Percentiles rank a stretch among this genome's conserved stretches.
These are phyloP conservation scores for Drosophila rubida DNA, from an alignment of 2,888 invertebrate species.

Conservation along the genomic window DNA sequence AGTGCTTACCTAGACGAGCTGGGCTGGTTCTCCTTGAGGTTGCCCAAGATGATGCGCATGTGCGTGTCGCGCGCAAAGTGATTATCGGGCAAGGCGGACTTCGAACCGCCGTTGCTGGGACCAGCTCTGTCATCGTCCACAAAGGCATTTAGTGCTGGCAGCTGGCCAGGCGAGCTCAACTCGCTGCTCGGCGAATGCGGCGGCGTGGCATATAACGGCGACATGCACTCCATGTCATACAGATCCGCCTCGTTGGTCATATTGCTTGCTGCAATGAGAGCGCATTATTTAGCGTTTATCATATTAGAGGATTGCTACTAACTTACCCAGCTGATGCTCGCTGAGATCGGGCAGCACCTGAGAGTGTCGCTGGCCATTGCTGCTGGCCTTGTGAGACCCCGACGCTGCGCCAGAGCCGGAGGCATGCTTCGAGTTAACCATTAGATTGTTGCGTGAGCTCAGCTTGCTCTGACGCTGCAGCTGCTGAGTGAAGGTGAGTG, in stretches of 20 bases:
- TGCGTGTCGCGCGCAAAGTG: conserved; percentile 96
- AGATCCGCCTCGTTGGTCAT: conserved; percentile 85
- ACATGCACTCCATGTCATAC: conserved; percentile 85
- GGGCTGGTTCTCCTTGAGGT: conserved; percentile 85
- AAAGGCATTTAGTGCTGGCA: conserved; percentile 83
- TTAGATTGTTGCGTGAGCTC: conserved; percentile 84
- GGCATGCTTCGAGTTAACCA: conserved; percentile 82
- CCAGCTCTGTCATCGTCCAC: conserved; percentile 83
- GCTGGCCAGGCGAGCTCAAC: conserved; percentile 86
- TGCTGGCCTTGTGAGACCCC: conserved; percentile 57
- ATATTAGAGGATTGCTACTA: not conserved
- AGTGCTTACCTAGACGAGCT: conserved; percentile 83
- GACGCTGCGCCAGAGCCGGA: conserved; percentile 57
- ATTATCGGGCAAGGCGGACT: conserved; percentile 88
- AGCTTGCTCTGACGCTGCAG: conserved; percentile 87
- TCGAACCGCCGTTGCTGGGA: conserved; percentile 65
- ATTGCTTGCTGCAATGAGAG: conserved; percentile 52
- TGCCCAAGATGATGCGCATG: conserved; percentile 94
- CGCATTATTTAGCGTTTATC: not conserved
- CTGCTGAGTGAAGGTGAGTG: conserved; percentile 96
- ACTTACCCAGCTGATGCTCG: conserved; percentile 84
- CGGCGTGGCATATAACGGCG: conserved; percentile 92
- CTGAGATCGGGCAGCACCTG: conserved; percentile 84
- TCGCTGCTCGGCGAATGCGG: conserved; percentile 91
- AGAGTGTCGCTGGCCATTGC: conserved; percentile 82